These are phyloP conservation scores for Brachymystax lenok DNA, from an alignment of 2,797 vertebrate species.

Conservation along the genomic window DNA sequence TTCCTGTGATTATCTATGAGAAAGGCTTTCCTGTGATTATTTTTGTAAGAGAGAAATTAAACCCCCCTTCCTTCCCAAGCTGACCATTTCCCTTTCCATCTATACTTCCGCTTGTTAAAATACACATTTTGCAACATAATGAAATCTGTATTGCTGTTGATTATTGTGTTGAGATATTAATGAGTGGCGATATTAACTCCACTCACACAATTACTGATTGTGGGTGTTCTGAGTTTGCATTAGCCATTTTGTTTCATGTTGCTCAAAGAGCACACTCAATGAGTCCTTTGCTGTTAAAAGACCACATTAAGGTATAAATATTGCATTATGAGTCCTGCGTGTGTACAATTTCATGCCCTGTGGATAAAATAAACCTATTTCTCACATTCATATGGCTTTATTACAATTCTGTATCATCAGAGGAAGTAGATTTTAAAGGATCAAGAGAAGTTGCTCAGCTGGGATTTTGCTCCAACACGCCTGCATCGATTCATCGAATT, in stretches of 20 bases:
- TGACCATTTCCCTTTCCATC: too few relatives aligned
- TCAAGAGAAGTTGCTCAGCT: slow-evolving; percentile 1
- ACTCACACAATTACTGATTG: slow-evolving; percentile 44
- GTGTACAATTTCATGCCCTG: slow-evolving; percentile 1
- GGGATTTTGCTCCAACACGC: slow-evolving; percentile 8
- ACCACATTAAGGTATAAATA: slow-evolving; percentile 62
- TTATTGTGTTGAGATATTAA: slow-evolving; percentile 64
- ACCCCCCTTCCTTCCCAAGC: too few relatives aligned
- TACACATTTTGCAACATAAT: slow-evolving; percentile 37
- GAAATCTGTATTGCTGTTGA: slow-evolving; percentile 53
- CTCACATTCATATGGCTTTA: slow-evolving; percentile 21
- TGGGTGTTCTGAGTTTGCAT: slow-evolving; percentile 50
- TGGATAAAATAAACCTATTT: slow-evolving; percentile 24
- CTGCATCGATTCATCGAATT: slow-evolving; percentile 14
- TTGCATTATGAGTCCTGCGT: slow-evolving; percentile 31
- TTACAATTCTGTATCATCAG: slow-evolving; percentile 24
- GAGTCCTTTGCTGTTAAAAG: slow-evolving; percentile 62
- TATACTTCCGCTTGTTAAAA: slow-evolving; percentile 16
- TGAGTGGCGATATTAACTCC: slow-evolving; percentile 50
- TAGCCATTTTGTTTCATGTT: slow-evolving; percentile 68
- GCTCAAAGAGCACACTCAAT: slow-evolving; percentile 63
- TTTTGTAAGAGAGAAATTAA: too few relatives aligned
- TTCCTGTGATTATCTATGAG: too few relatives aligned
- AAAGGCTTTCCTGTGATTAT: too few relatives aligned
- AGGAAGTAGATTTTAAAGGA: not conserved